Percentiles rank a stretch among this genome's conserved stretches.
phyloP scores from a whole-genome alignment of 2,113 vertebrate species.

The Malurus cyaneus region DNA sequence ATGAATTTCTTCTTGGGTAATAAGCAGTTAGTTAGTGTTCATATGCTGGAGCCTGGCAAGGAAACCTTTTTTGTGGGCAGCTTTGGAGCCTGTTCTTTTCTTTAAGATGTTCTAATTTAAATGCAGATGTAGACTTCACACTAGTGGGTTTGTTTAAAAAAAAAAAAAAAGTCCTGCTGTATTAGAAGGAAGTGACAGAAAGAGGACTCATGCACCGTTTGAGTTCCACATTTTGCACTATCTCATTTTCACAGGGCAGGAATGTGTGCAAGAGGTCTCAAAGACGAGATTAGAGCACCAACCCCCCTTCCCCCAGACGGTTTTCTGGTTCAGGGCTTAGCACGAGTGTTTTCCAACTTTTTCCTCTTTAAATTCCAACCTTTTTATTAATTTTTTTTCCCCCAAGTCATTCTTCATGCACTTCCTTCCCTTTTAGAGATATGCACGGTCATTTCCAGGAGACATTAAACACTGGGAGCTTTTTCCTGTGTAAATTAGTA shows the following conservation, averaged over 20 bases:
- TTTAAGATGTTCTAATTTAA: conserved; percentile 76
- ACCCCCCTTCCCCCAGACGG: background rate
- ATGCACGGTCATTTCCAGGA: background rate
- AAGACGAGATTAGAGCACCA: background rate
- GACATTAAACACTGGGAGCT: background rate
- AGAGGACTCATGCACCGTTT: background rate
- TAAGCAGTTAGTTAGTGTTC: conserved; percentile 52
- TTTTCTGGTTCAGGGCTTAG: background rate
- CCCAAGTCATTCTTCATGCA: background rate
- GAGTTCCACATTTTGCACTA: background rate
- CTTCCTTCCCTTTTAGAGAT: conserved; percentile 36
- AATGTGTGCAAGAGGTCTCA: background rate
- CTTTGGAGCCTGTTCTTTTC: conserved; percentile 61
- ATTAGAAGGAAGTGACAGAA: conserved; percentile 36
- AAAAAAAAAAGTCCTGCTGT: conserved; percentile 8
- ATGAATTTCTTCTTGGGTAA: conserved; percentile 36
- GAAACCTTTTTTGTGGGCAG: conserved; percentile 51
- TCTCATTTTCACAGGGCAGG: background rate
- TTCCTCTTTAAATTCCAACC: background rate
- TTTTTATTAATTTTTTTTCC: background rate
- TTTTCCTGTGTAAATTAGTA: conserved; percentile 39
- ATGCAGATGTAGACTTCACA: conserved; percentile 72
- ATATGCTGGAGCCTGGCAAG: conserved; percentile 57
- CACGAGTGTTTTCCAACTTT: background rate
- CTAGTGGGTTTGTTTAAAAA: conserved; percentile 34